Base-by-base conservation (phyloP, 2,113 vertebrate species). In the Anoplopoma fimbria region DNA sequence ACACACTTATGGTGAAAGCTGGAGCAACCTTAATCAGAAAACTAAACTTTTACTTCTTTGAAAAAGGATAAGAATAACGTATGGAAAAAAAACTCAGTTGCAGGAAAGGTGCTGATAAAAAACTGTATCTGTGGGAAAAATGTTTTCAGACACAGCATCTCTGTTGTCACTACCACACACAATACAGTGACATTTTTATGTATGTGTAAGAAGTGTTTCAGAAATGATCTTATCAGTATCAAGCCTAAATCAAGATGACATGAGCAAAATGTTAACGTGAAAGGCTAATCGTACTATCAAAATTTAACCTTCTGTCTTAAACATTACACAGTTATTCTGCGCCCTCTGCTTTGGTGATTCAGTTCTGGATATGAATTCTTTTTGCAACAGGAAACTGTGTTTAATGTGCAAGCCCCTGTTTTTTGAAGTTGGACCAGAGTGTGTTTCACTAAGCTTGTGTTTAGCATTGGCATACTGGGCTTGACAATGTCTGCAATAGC, bases 341-440 rank as follows among this genome's bases (percentile, higher is more conserved):
- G 25, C 14, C 14, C 17, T 69, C 40, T 2, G 6, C 14, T 27
- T 0, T 53, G 33, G 51, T 6, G 23, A 2, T 51, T 73, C n/a
- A 82, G 10, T 61, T 58, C 15, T 63, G 12, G 23, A 55, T 63
- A 47, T 81, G 14, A 75, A 77, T 51, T 77, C n/a, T 38, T 75
- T 53, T 64, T 55, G 8, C 21, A 69, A 70, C 63, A 77, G 86
- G 75, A 88, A 86, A 73, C 15, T 4, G 12, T 23, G 6, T 77
- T 88, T 34, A 53, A 2, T 58, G 53, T 42, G 7, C 10, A 81
- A 36, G 69, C 31, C 57, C 27, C 72, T 58, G 33, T 80, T 81
- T n/a, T 70, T 75, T 10, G 45, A 55, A 63, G 29, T 51, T 74
- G 7, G 8, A 81, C 25, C 29, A 77, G 45, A 79, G 36, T 13